A percentile compares a stretch with the other conserved stretches of the same genome.
Conservation (phyloP, 2,888 invertebrate species). For the Hesperia comma region DNA sequence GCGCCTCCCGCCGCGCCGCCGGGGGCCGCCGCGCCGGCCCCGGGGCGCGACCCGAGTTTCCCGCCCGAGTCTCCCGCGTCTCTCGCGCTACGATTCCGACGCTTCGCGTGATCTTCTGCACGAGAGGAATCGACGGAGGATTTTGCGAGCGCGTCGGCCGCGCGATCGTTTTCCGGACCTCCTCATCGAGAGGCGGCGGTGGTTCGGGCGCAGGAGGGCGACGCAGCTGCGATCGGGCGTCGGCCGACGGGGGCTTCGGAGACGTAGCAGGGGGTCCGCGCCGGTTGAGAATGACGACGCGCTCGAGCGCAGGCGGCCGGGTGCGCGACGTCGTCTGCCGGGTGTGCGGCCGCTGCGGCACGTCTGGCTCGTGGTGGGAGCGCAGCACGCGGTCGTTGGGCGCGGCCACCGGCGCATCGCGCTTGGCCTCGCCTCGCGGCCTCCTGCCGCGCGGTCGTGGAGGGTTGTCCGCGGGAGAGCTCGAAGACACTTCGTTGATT, state of each 20-base stretch:
- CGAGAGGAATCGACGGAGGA: conserved; percentile 51
- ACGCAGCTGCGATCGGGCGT: conserved; percentile 42
- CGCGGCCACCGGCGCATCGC: conserved; percentile 49
- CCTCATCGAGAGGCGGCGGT: conserved; percentile 69
- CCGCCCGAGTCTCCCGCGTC: conserved; percentile 57
- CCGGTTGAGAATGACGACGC: conserved; percentile 67
- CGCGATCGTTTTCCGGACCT: conserved; percentile 56
- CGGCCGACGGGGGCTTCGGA: conserved; percentile 44
- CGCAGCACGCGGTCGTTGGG: conserved; percentile 72
- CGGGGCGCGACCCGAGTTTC: conserved; percentile 76
- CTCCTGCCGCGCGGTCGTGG: conserved; percentile 61
- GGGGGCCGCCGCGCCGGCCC: conserved; percentile 70
- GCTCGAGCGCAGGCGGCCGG: conserved; percentile 53
- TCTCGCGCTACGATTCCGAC: conserved; percentile 48
- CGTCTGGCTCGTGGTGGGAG: conserved; percentile 69
- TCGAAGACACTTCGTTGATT: conserved; percentile 87
- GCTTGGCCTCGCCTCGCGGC: conserved; percentile 51
- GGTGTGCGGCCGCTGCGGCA: conserved; percentile 61
- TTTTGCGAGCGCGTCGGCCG: conserved; percentile 68
- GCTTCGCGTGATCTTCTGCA: conserved; percentile 50
- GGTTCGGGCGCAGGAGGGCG: conserved; percentile 60
- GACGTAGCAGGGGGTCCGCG: conserved; percentile 48
- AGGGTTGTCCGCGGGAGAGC: conserved; percentile 79
- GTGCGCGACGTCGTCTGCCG: conserved; percentile 54
- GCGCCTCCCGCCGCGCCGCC: conserved; percentile 65